Conservation (phyloP, 1,140 invertebrate genomes). For the Coelopa frigida region DNA sequence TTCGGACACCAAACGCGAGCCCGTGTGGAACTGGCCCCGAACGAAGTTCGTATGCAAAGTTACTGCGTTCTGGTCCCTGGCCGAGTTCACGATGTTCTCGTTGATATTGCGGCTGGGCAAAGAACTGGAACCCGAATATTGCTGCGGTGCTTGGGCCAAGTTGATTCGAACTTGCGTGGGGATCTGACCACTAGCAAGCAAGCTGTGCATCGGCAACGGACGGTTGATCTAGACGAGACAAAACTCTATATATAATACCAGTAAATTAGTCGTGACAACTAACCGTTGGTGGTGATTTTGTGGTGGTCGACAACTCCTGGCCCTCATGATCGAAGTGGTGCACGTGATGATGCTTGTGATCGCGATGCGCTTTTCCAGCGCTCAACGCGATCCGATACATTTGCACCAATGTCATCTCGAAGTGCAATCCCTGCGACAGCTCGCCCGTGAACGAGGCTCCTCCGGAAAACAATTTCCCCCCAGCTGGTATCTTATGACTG, state of each 20-base stretch:
- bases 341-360: conserved; percentile 76
- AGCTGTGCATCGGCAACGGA: conserved; percentile 51
- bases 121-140: conserved; percentile 34
- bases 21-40: conserved; percentile 53
- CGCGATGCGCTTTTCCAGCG: conserved; percentile 72
- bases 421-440: conserved; percentile 60
- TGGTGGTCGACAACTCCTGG: conserved; percentile 50
- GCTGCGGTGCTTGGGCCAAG: conserved; percentile 46
- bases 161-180: conserved; percentile 54
- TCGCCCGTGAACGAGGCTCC: conserved; percentile 55
- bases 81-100: not conserved
- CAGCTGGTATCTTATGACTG: conserved; percentile 66
- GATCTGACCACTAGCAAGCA: conserved; percentile 61
- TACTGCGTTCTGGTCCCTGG: conserved; percentile 19
- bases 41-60: conserved; percentile 51
- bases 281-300: conserved; percentile 49
- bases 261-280: conserved; percentile 14
- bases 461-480: conserved; percentile 64
- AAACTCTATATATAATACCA: not conserved
- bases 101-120: not conserved
- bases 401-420: conserved; percentile 71
- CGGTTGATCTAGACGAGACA: conserved; percentile 36
- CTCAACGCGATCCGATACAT: conserved; percentile 69
- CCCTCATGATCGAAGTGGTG: conserved; percentile 71
- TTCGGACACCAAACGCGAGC: conserved; percentile 52